A percentile compares a stretch with the other conserved stretches of the same genome.
Conservation (phyloP, 1,140 invertebrate genomes). For the Aethina tumida region DNA sequence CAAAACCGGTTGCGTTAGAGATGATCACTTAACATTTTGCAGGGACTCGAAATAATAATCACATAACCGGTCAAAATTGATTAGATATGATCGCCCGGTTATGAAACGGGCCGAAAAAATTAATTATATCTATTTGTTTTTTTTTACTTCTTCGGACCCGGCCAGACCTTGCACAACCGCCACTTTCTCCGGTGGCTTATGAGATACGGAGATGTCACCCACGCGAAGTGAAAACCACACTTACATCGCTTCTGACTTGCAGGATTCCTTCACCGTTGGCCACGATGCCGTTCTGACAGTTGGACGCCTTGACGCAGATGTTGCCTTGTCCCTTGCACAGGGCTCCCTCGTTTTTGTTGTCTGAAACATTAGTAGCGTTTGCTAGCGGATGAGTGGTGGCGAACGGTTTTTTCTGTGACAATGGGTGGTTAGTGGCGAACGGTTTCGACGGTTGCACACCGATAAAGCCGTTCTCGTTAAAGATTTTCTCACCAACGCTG, state of each 20-base stretch:
- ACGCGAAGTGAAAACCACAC: no score
- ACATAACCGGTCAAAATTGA: no score
- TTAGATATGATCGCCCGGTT: no score
- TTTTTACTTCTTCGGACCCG: no score
- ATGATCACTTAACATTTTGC: no score
- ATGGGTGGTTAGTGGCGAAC: conserved; percentile 15
- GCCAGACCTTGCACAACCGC: no score
- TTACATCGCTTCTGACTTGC: conserved; percentile 38
- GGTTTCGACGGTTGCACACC: conserved; percentile 25
- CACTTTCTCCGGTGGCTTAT: no score
- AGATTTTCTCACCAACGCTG: conserved; percentile 21
- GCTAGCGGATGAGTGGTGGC: conserved; percentile 6
- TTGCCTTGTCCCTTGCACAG: conserved; percentile 41
- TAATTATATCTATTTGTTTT: no score
- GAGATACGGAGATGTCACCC: no score
- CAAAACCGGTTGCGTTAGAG: no score
- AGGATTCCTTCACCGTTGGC: conserved; percentile 37
- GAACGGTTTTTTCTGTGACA: conserved; percentile 15
- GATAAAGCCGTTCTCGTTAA: conserved; percentile 23
- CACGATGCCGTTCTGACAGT: conserved; percentile 47
- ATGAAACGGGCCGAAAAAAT: no score
- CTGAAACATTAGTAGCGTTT: conserved; percentile 13
- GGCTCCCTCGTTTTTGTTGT: conserved; percentile 3
- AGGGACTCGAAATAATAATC: no score
- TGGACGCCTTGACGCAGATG: conserved; percentile 44